Conservation (phyloP, 2,888 invertebrate genomes). For the Ochropleura plecta region DNA sequence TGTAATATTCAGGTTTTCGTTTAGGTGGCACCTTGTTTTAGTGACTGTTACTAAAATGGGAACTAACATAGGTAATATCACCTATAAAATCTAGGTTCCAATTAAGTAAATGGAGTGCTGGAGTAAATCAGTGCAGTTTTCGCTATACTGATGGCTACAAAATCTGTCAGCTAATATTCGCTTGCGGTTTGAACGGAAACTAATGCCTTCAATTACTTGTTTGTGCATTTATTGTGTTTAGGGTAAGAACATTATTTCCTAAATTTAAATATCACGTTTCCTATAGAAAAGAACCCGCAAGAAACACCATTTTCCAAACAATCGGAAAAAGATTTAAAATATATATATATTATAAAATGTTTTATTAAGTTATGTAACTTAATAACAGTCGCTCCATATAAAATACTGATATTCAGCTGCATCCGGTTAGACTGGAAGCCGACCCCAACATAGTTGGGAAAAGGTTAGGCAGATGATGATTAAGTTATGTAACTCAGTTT, state of each 20-base stretch:
- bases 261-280: no score
- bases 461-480: no score
- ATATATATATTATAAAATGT: no score
- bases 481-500: no score
- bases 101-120: background rate
- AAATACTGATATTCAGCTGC: no score
- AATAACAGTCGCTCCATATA: no score
- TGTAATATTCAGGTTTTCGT: background rate
- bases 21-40: background rate
- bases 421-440: no score
- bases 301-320: no score
- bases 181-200: conserved; percentile 1
- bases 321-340: no score
- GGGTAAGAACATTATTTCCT: background rate
- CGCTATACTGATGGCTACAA: conserved; percentile 11
- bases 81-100: background rate
- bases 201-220: background rate
- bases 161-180: conserved; percentile 24
- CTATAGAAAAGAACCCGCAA: no score
- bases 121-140: background rate
- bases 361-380: no score
- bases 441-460: no score
- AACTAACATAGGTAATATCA: background rate
- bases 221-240: background rate
- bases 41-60: background rate